phyloP scores from a whole-genome alignment of 2,888 invertebrate genomes.

The Saturnia pavonia region DNA sequence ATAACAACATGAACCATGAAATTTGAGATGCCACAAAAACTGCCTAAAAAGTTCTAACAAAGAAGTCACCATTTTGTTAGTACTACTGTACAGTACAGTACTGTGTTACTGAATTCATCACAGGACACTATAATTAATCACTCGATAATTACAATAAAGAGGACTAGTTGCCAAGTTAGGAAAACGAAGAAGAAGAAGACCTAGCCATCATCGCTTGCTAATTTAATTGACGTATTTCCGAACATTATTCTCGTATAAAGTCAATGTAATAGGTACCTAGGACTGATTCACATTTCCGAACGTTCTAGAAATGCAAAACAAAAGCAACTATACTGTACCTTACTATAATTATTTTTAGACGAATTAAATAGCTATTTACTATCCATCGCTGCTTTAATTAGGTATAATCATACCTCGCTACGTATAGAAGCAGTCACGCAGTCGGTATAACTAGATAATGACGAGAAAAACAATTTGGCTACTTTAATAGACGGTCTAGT shows the following conservation, averaged over 20 bases:
- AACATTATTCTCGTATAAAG: not conserved
- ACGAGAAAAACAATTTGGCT: not conserved
- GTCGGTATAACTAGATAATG: not conserved
- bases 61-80: too few relatives aligned
- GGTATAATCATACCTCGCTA: not conserved
- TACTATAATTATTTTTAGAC: not conserved
- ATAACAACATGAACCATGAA: too few relatives aligned
- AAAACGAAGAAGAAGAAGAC: not conserved
- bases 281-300: conserved; percentile 4
- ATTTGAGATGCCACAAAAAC: too few relatives aligned
- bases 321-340: not conserved
- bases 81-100: too few relatives aligned
- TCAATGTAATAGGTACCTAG: not conserved
- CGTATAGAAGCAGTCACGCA: not conserved
- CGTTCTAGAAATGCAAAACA: conserved; percentile 3
- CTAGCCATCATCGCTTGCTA: not conserved
- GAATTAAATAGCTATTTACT: not conserved
- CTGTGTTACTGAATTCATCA: too few relatives aligned
- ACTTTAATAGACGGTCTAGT: conserved; percentile 14
- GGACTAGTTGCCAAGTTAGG: not conserved
- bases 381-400: not conserved
- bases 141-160: not conserved
- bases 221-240: not conserved
- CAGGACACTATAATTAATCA: too few relatives aligned
- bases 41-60: too few relatives aligned